Percentiles rank a stretch among this genome's conserved stretches.
These are phyloP conservation scores for Holotrichia oblita DNA, from an alignment of 1,140 invertebrate genomes.

Conservation along the genomic window DNA sequence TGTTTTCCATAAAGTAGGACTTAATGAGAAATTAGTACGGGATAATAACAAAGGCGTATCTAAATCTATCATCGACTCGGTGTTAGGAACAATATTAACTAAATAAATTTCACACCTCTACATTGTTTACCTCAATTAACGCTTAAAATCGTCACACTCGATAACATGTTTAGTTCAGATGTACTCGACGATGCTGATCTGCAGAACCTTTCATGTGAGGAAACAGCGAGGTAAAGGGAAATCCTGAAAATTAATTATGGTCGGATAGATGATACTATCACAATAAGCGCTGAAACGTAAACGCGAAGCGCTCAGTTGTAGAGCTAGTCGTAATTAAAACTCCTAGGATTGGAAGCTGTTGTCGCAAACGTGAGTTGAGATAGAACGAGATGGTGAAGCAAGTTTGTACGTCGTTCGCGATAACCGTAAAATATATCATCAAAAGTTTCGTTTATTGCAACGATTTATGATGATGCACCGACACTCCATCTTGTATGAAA, in stretches of 20 bases:
- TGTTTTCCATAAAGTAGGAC: too few relatives aligned
- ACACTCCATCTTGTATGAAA: background rate
- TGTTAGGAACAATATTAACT: background rate
- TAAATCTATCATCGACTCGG: too few relatives aligned
- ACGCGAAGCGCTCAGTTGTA: background rate
- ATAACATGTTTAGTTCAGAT: background rate
- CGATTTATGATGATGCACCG: background rate
- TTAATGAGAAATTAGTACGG: too few relatives aligned
- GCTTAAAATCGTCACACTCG: background rate
- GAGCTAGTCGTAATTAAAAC: slow-evolving; percentile 24
- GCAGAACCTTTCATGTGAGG: background rate
- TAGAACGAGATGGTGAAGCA: background rate
- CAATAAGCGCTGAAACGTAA: slow-evolving; percentile 11
- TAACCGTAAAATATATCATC: background rate
- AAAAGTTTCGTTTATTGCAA: slow-evolving; percentile 16
- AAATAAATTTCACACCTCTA: background rate
- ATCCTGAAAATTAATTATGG: slow-evolving; percentile 25
- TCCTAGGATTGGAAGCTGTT: background rate
- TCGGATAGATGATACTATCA: slow-evolving; percentile 23
- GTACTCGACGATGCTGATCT: background rate
- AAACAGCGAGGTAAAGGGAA: background rate
- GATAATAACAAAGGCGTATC: too few relatives aligned
- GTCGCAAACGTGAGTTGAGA: background rate
- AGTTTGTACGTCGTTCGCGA: background rate
- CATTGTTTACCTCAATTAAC: background rate